Conservation (phyloP, 2,888 invertebrate genomes). For the Cyaniris semiargus region DNA sequence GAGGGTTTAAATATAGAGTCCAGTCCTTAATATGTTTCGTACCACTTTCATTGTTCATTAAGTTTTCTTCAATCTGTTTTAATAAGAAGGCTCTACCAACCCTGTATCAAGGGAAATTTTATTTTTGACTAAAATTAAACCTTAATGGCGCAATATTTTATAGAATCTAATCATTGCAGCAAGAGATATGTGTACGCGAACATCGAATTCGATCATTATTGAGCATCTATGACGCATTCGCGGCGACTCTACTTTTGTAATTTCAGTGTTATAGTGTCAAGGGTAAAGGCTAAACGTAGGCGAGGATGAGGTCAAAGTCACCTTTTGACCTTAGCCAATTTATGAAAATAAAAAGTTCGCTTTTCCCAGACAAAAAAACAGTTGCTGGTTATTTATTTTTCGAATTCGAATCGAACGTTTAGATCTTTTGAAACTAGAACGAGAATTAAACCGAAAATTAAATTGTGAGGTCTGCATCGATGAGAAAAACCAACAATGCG, state of each 20-base stretch:
- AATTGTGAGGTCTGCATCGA: neutral
- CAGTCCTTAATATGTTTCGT: neutral
- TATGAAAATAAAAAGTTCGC: neutral
- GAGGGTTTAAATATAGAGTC: neutral
- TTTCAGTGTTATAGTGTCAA: neutral
- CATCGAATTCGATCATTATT: neutral
- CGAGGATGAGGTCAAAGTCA: neutral
- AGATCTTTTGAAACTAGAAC: neutral
- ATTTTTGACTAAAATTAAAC: neutral
- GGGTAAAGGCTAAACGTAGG: neutral
- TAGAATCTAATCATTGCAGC: neutral
- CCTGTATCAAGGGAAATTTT: too few relatives aligned
- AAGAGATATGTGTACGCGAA: neutral
- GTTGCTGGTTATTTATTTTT: neutral
- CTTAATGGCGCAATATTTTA: neutral
- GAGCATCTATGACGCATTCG: neutral
- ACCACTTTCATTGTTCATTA: neutral
- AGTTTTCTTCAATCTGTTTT: neutral
- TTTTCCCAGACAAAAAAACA: neutral
- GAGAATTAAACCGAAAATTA: neutral
- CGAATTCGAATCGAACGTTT: neutral
- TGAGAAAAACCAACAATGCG: constrained; percentile 9
- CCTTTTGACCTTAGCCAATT: neutral
- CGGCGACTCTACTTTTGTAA: neutral
- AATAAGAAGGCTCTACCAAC: neutral